Evolutionary conservation across 1,140 invertebrate species (phyloP).

Genomic region (Trachymyrmex cornetzi): DNA sequence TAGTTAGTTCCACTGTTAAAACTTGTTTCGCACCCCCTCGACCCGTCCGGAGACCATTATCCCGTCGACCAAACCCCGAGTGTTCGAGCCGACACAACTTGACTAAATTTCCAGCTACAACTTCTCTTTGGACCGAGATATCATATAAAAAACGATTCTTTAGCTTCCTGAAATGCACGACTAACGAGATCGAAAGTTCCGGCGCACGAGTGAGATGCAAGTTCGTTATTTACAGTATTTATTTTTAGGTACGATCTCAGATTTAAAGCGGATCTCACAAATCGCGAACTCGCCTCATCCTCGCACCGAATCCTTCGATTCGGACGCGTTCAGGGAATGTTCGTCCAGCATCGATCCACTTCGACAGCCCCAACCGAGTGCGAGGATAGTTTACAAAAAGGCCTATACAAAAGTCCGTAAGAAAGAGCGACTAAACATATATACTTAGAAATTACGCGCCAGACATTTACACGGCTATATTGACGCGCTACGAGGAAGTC

Average conservation of each 20-base stretch:
- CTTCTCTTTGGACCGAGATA: slow-evolving; percentile 25
- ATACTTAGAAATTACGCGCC: slow-evolving; percentile 58
- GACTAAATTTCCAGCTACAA: slow-evolving; percentile 29
- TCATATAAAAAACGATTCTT: slow-evolving; percentile 41
- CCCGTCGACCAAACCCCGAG: background rate
- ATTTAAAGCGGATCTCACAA: background rate
- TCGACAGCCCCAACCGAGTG: slow-evolving; percentile 7
- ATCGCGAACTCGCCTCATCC: background rate
- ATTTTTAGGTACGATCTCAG: background rate
- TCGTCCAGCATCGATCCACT: slow-evolving; percentile 4
- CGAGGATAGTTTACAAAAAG: slow-evolving; percentile 66
- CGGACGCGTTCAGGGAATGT: background rate
- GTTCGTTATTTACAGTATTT: background rate
- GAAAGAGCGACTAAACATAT: slow-evolving; percentile 69
- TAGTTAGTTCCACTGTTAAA: slow-evolving; percentile 74
- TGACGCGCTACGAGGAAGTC: slow-evolving; percentile 41
- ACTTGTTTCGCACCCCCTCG: slow-evolving; percentile 65
- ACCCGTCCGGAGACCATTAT: slow-evolving; percentile 52
- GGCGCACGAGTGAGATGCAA: background rate
- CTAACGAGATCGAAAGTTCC: background rate
- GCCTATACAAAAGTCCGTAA: slow-evolving; percentile 74
- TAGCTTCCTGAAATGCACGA: background rate
- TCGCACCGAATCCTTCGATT: slow-evolving; percentile 4
- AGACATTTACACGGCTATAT: slow-evolving; percentile 66
- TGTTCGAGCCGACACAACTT: background rate